phyloP scores from a whole-genome alignment of 30 jellyfish, hydroid and myxozoan genomes.

The Pseudorhiza aurosa region DNA sequence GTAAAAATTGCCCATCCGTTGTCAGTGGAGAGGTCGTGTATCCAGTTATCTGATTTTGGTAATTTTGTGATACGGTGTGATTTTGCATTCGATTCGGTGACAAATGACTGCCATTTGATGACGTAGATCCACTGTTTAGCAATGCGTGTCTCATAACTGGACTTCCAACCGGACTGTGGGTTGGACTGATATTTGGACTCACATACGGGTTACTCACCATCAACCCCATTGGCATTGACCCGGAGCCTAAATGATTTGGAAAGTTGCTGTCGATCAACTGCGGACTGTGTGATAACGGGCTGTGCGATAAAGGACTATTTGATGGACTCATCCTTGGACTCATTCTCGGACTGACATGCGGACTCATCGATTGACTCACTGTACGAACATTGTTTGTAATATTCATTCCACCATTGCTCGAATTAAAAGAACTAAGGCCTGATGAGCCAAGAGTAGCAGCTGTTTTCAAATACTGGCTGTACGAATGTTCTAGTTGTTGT shows the following conservation, averaged over 20 bases:
- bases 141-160: conserved; percentile 62
- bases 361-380: conserved; percentile 4
- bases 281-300: conserved; percentile 24
- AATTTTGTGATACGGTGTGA: conserved; percentile 29
- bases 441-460: conserved; percentile 70
- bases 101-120: conserved; percentile 18
- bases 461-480: conserved; percentile 76
- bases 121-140: conserved; percentile 60
- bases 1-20: conserved; percentile 24
- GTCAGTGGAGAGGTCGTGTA: conserved; percentile 18
- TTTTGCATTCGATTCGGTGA: conserved; percentile 26
- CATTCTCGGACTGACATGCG: conserved; percentile 6
- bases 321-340: conserved; percentile 48
- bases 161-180: conserved; percentile 74
- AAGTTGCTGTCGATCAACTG: conserved; percentile 9
- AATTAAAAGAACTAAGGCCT: conserved; percentile 40
- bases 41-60: conserved; percentile 21
- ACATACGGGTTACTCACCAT: conserved; percentile 16
- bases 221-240: conserved; percentile 11
- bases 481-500: conserved; percentile 83
- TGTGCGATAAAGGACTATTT: conserved; percentile 25
- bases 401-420: conserved; percentile 38
- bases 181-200: conserved; percentile 66
- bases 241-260: conserved; percentile 8
- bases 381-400: conserved; percentile 25